Base-by-base conservation (phyloP, 2,888 invertebrate species). In the Scrobipalpa costella region DNA sequence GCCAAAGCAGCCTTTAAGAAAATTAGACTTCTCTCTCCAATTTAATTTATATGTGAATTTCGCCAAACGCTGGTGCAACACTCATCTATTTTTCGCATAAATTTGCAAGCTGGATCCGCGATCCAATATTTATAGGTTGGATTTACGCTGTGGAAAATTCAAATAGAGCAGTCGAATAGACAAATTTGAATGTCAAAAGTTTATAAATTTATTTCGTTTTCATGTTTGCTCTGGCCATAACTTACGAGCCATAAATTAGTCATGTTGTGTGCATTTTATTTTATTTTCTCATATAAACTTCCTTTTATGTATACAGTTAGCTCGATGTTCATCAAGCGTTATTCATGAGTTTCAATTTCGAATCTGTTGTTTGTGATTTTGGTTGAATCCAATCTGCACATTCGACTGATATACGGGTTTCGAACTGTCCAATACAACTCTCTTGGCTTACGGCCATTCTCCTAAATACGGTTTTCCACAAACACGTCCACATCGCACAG, bases 371-470 rank as follows among this genome's bases (percentile, higher is more conserved):
- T 15, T 44, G 57, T 59, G 11, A 27, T n/a, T 17, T 69, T 65
- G 66, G 67, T 72, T 74, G 75, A 74, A 69, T 68, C 69, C 73
- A 76, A 77, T 78, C 74, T 72, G 75, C 76, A 78, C 72, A 67
- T 66, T 69, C 44, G 15, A 68, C 67, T 77, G 75, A 79, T 74
- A 73, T 74, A 75, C 70, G 64, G 64, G 65, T 70, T 71, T 70
- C 67, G 66, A 71, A 69, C 68, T 63, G 59, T 61, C 44, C 64
- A 62, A 13, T 27, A 40, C 27, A 21, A 63, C 63, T 47, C 13
- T 73, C 73, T 83, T 83, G 81, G 82, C 80, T 70, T 65, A 34
- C 62, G 63, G 77, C 79, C 81, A 83, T 73, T 68, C 62, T 67
- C 64, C 57, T 63, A 60, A 71, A 70, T 76, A 72, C 67, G 70